phyloP scores from a whole-genome alignment of 2,888 invertebrate genomes.

The Resseliella maxima region DNA sequence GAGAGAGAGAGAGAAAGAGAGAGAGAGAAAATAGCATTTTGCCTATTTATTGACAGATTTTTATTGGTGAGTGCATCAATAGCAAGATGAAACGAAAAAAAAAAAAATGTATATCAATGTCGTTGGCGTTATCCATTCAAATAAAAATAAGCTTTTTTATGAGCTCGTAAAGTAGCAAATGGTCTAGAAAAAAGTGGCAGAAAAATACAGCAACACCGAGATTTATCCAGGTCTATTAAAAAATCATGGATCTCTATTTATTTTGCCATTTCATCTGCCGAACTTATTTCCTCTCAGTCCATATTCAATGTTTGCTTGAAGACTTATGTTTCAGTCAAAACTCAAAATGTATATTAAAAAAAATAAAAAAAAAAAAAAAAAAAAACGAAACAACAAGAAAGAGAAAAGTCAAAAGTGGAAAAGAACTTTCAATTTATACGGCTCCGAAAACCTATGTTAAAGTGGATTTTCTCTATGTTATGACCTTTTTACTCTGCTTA shows the following conservation, averaged over 20 bases:
- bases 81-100: not conserved
- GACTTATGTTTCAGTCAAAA: not conserved
- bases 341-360: not conserved
- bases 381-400: no score
- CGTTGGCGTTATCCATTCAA: constrained; percentile 7
- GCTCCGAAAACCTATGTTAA: not conserved
- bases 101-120: not conserved
- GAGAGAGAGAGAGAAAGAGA: not conserved
- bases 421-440: not conserved
- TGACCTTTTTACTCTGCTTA: not conserved
- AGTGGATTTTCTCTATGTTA: not conserved
- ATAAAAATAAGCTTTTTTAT: constrained; percentile 40
- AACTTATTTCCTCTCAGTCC: not conserved
- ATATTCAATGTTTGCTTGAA: not conserved
- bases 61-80: not conserved
- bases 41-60: not conserved
- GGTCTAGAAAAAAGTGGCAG: not conserved
- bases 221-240: constrained; percentile 38
- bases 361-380: no score
- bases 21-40: not conserved
- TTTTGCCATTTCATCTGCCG: not conserved
- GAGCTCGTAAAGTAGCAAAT: constrained; percentile 24
- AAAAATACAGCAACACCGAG: not conserved
- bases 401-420: not conserved
- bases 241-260: constrained; percentile 28